Evolutionary conservation across 2,888 invertebrate species (phyloP).

Genomic region (Dolomedes plantarius): DNA sequence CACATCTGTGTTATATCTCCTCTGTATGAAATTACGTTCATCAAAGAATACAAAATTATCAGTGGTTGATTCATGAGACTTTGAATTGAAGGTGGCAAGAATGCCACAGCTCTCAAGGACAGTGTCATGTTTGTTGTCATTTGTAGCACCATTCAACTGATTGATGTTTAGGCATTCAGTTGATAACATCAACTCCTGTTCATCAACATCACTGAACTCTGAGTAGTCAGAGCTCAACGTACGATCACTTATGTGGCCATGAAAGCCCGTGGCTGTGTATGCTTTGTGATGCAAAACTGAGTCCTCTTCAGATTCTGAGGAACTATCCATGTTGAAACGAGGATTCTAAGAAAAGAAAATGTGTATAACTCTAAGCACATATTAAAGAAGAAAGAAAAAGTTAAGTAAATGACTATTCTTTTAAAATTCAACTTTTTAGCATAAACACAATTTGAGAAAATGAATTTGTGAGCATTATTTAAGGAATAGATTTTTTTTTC

Average conservation of each 20-base stretch:
- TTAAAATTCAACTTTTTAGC: too few species aligned
- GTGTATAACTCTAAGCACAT: too few species aligned
- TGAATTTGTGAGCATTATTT: too few species aligned
- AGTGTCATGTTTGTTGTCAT: constrained; percentile 74
- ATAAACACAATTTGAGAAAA: too few species aligned
- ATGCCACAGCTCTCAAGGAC: constrained; percentile 77
- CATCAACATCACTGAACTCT: constrained; percentile 73
- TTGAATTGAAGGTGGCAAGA: constrained; percentile 75
- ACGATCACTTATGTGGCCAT: constrained; percentile 70
- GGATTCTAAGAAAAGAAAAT: constrained; percentile 43
- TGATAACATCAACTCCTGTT: constrained; percentile 60
- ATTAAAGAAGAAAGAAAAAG: too few species aligned
- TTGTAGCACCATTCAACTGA: constrained; percentile 34
- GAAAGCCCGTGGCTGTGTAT: constrained; percentile 44
- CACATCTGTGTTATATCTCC: constrained; percentile 67
- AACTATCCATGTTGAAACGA: constrained; percentile 69
- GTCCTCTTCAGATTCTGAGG: constrained; percentile 72
- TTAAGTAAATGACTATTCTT: not conserved
- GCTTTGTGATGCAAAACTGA: constrained; percentile 56
- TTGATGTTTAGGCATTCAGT: constrained; percentile 54
- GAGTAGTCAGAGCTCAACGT: constrained; percentile 73
- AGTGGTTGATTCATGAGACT: constrained; percentile 2
- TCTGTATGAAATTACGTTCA: constrained; percentile 32
- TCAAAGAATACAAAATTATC: constrained; percentile 58
- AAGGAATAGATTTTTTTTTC: too few species aligned